These are phyloP conservation scores for Meda fulgida DNA, from an alignment of 2,797 vertebrate species.

Conservation along the genomic window DNA sequence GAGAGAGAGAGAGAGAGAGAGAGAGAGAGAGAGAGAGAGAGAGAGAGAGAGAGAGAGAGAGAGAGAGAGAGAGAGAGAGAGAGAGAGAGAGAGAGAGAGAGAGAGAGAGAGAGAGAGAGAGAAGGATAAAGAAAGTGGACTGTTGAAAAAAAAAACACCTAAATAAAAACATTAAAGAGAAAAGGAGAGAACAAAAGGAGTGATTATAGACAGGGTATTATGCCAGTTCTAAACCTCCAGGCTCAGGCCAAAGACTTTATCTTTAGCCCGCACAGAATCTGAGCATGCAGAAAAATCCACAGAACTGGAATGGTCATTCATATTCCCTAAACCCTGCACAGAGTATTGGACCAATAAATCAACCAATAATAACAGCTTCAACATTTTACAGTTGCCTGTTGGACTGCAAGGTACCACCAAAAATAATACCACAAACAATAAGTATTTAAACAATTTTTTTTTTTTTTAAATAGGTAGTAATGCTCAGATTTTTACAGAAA, in stretches of 20 bases:
- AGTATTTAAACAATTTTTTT: no score
- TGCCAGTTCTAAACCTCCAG: background rate
- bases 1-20: background rate
- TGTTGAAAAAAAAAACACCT: background rate
- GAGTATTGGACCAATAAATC: background rate
- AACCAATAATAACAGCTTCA: background rate
- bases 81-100: background rate
- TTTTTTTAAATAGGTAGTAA: background rate
- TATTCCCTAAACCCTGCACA: no score
- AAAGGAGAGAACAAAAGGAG: background rate
- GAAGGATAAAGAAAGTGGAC: background rate
- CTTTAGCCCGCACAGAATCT: background rate
- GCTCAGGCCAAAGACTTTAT: background rate
- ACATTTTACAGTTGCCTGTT: background rate
- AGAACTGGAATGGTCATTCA: slow-evolving; percentile 4
- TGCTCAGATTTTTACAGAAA: no score
- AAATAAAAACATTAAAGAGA: background rate
- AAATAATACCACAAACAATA: background rate
- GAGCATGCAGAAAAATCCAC: background rate
- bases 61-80: background rate
- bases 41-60: background rate
- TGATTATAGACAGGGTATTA: slow-evolving; percentile 11
- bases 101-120: background rate
- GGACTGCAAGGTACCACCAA: background rate
- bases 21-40: background rate